Percentiles rank a stretch among this genome's conserved stretches.
Evolutionary conservation across 2,888 invertebrate genomes (phyloP).

Genomic region (Syritta pipiens): DNA sequence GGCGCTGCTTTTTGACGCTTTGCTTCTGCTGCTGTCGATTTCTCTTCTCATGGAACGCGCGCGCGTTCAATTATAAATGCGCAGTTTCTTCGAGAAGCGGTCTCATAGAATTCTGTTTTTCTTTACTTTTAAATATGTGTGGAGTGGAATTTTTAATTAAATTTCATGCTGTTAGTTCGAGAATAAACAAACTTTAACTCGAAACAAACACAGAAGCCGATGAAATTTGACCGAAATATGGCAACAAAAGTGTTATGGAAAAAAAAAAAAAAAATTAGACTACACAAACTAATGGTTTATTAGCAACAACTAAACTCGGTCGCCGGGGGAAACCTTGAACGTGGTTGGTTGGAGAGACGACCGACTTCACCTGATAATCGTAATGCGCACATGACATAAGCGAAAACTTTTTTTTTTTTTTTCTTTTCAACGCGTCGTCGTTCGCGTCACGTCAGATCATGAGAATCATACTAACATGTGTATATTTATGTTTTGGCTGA

Average conservation of each 20-base stretch:
- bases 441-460: neutral
- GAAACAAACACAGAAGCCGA: constrained; percentile 14
- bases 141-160: constrained; percentile 52
- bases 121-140: constrained; percentile 15
- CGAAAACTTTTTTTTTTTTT: neutral
- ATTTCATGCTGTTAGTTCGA: constrained; percentile 25
- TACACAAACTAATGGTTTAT: neutral
- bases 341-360: neutral
- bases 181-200: constrained; percentile 27
- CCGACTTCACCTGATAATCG: constrained; percentile 19
- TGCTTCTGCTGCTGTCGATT: constrained; percentile 26
- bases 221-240: constrained; percentile 22
- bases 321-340: neutral
- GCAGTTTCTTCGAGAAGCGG: constrained; percentile 54
- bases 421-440: neutral
- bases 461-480: neutral
- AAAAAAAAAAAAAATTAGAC: constrained; percentile 6
- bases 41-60: constrained; percentile 50
- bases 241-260: neutral
- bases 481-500: neutral
- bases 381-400: too few species aligned
- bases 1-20: neutral
- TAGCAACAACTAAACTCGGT: neutral
- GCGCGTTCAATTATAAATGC: constrained; percentile 62
- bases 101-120: constrained; percentile 31